Percentiles rank a stretch among this genome's conserved stretches.
These are phyloP conservation scores for Lysiphlebus fabarum DNA, from an alignment of 1,140 invertebrate genomes.

Conservation along the genomic window DNA sequence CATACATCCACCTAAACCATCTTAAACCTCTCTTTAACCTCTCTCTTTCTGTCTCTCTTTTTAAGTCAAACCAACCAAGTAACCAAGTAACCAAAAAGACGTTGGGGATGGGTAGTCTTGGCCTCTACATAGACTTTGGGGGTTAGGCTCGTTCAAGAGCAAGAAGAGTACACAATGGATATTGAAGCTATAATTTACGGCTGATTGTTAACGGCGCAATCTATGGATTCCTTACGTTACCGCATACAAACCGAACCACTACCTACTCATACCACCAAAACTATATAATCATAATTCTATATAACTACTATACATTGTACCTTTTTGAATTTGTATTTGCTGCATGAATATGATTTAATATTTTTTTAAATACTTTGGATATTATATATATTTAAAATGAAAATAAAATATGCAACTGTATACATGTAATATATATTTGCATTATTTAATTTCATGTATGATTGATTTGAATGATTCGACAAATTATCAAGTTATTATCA, in stretches of 20 bases:
- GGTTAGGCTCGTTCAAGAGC: constrained; percentile 41
- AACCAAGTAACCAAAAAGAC: constrained; percentile 22
- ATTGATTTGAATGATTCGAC: constrained; percentile 12
- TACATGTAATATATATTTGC: too few species aligned
- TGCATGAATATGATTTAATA: too few species aligned
- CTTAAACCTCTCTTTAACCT: not conserved
- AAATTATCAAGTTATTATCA: constrained; percentile 21
- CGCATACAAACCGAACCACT: constrained; percentile 28
- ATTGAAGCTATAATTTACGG: constrained; percentile 59
- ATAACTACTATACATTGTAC: constrained; percentile 11
- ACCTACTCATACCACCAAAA: constrained; percentile 3
- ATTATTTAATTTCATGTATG: too few species aligned
- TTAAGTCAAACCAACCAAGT: constrained; percentile 5
- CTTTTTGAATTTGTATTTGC: constrained; percentile 50
- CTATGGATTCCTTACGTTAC: constrained; percentile 51
- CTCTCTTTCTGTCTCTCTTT: not conserved
- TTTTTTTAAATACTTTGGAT: too few species aligned
- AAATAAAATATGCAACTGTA: too few species aligned
- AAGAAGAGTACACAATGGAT: constrained; percentile 55
- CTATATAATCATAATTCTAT: not conserved
- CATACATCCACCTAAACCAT: not conserved
- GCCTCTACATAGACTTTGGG: constrained; percentile 46
- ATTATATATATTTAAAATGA: too few species aligned
- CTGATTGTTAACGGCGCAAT: constrained; percentile 55
- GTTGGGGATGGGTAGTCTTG: constrained; percentile 49